Evolutionary conservation across 2,888 invertebrate genomes (phyloP).

Genomic region (Embidobia sp.): DNA sequence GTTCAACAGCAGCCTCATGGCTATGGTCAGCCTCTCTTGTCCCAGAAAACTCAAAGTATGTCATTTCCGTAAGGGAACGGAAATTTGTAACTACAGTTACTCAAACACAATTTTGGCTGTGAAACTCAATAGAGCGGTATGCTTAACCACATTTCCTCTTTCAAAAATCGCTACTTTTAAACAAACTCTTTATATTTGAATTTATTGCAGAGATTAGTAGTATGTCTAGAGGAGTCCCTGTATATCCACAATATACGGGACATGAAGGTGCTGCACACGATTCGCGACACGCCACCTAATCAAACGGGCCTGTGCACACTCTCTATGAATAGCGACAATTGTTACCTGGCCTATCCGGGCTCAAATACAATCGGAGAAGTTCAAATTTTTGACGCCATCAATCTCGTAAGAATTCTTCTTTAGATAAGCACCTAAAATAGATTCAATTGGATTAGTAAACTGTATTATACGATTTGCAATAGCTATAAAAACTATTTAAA

Average conservation of each 20-base stretch:
- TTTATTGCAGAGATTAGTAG: conserved; percentile 90
- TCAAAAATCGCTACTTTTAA: no score
- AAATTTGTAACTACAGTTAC: conserved; percentile 98
- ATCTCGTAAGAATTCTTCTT: conserved; percentile 88
- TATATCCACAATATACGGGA: conserved; percentile 99
- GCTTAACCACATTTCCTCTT: conserved; percentile 71
- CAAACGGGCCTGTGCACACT: conserved; percentile 95
- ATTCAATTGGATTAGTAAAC: no score
- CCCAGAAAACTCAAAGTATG: conserved; percentile 96
- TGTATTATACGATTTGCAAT: no score
- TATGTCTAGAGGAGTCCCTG: conserved; percentile 98
- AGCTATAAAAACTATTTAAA: no score
- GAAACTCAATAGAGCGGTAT: conserved; percentile 95
- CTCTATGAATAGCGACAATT: conserved; percentile 93
- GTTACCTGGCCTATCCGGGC: conserved; percentile 98
- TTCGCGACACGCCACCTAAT: conserved; percentile 98
- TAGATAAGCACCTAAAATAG: no score
- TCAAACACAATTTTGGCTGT: conserved; percentile 98
- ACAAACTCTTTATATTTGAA: not conserved
- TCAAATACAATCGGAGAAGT: conserved; percentile 96
- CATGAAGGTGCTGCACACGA: conserved; percentile 99
- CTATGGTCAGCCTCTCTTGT: conserved; percentile 94
- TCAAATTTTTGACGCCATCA: conserved; percentile 96
- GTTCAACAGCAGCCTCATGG: conserved; percentile 98
- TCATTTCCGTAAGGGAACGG: conserved; percentile 98